phyloP scores from a whole-genome alignment of 2,888 invertebrate genomes.

The Creontiades dilutus region DNA sequence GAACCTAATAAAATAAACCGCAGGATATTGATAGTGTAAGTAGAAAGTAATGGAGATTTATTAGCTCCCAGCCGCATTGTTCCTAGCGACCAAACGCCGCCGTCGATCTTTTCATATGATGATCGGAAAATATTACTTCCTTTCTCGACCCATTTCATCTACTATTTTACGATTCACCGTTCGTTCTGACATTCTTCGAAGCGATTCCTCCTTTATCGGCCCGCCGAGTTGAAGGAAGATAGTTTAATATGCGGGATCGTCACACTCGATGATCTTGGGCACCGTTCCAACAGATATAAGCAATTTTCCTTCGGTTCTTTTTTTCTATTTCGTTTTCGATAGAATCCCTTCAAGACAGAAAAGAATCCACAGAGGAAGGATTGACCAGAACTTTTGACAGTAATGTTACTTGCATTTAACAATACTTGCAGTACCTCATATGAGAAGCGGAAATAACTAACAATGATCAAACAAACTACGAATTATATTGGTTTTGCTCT shows the following conservation, averaged over 20 bases:
- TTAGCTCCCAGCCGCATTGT: background rate
- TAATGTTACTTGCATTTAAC: too few relatives aligned
- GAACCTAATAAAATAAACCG: constrained; percentile 7
- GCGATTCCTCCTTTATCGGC: constrained; percentile 5
- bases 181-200: background rate
- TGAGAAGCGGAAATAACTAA: too few relatives aligned
- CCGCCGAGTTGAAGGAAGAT: background rate
- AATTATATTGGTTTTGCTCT: too few relatives aligned
- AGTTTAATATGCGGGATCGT: background rate
- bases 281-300: background rate
- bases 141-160: constrained; percentile 17
- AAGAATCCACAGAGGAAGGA: background rate
- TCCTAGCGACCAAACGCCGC: background rate
- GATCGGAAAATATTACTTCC: constrained; percentile 4
- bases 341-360: background rate
- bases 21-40: background rate
- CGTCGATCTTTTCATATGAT: constrained; percentile 11
- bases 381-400: too few relatives aligned
- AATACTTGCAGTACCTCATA: too few relatives aligned
- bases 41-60: constrained; percentile 11
- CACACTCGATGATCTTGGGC: background rate
- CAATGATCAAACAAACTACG: too few relatives aligned
- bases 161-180: background rate
- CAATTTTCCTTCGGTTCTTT: background rate
- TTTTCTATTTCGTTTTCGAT: background rate